Conservation (phyloP, 1,140 invertebrate genomes). For the Gonioctena quinquepunctata region DNA sequence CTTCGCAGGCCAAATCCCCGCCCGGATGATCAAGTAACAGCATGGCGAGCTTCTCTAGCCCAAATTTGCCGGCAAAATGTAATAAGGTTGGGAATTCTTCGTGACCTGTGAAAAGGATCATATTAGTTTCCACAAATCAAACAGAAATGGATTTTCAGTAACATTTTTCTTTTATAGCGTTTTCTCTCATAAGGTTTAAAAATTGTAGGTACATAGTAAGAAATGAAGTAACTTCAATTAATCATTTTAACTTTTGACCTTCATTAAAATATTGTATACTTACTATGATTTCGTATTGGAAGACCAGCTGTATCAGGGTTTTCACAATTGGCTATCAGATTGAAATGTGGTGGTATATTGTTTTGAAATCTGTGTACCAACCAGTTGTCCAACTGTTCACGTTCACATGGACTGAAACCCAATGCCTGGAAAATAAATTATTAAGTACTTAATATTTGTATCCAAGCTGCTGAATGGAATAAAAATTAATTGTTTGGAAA, state of each 20-base stretch:
- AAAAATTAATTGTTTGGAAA: too few relatives aligned
- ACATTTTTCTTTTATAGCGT: background rate
- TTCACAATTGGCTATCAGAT: slow-evolving; percentile 65
- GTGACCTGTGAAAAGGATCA: slow-evolving; percentile 58
- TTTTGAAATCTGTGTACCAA: slow-evolving; percentile 78
- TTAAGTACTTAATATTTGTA: background rate
- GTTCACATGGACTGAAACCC: slow-evolving; percentile 74
- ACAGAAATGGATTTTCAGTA: background rate
- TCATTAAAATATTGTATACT: too few relatives aligned
- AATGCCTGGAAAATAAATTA: slow-evolving; percentile 65
- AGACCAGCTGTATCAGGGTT: slow-evolving; percentile 53
- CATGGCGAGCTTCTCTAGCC: slow-evolving; percentile 79
- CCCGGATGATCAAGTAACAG: slow-evolving; percentile 83
- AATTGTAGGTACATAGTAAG: background rate
- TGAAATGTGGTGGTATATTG: slow-evolving; percentile 80
- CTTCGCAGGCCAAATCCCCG: slow-evolving; percentile 75
- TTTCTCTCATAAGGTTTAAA: background rate
- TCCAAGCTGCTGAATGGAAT: too few relatives aligned
- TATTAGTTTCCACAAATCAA: background rate
- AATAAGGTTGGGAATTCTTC: slow-evolving; percentile 86
- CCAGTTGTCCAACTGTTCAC: slow-evolving; percentile 79
- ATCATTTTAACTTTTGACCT: too few relatives aligned
- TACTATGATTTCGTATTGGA: slow-evolving; percentile 51
- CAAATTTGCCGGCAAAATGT: slow-evolving; percentile 86
- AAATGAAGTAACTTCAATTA: background rate